phyloP scores from a whole-genome alignment of 2,797 vertebrate species.

The Pygocentrus nattereri region DNA sequence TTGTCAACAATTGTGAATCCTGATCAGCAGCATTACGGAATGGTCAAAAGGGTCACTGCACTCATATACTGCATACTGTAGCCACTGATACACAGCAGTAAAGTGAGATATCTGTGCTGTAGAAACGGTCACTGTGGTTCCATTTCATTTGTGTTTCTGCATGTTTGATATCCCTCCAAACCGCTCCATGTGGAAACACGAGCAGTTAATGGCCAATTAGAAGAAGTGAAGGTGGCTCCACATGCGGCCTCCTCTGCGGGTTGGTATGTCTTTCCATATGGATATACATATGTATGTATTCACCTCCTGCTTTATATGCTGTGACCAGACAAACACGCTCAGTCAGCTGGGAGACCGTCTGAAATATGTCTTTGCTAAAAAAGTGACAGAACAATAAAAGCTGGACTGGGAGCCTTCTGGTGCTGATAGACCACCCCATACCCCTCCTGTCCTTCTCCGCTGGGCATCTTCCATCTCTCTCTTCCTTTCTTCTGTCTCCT shows the following conservation, averaged over 20 bases:
- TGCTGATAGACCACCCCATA: too few relatives aligned
- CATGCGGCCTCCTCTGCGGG: neutral
- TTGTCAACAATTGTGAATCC: too few relatives aligned
- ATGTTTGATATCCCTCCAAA: conserved; percentile 11
- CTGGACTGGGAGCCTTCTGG: conserved; percentile 38
- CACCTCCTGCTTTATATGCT: conserved; percentile 52
- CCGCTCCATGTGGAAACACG: conserved; percentile 26
- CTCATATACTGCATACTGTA: too few relatives aligned
- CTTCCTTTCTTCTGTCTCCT: neutral
- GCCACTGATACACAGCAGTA: too few relatives aligned
- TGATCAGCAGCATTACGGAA: too few relatives aligned
- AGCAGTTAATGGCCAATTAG: conserved; percentile 27
- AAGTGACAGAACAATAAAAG: conserved; percentile 33
- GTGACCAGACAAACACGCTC: conserved; percentile 53
- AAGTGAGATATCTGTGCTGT: too few relatives aligned
- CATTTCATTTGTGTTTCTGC: neutral
- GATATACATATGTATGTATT: conserved; percentile 41
- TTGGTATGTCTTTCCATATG: conserved; percentile 17
- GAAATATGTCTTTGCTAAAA: conserved; percentile 55
- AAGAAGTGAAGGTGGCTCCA: conserved; percentile 4
- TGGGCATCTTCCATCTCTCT: neutral
- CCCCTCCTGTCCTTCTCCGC: neutral
- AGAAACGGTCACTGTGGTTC: conserved; percentile 25
- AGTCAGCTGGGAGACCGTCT: conserved; percentile 33
- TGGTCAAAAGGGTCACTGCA: too few relatives aligned